Conservation (phyloP, 2,113 vertebrate genomes). For the Leuciscus idus region DNA sequence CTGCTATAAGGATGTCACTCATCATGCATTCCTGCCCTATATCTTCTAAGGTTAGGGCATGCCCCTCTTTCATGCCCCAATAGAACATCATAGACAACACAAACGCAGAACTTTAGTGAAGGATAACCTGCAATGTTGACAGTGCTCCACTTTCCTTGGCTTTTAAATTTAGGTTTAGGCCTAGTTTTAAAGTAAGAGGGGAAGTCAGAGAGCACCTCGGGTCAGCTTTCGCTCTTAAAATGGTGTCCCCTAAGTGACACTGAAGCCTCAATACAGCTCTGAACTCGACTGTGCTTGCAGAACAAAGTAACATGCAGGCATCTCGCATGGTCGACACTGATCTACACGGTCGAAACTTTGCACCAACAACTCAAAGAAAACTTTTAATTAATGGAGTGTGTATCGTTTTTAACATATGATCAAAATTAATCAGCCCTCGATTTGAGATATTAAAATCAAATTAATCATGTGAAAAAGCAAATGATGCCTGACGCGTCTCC, state of each 20-base stretch:
- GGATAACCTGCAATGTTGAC: constrained; percentile 66
- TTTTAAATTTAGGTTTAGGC: constrained; percentile 61
- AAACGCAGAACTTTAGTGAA: constrained; percentile 38
- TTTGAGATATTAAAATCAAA: constrained; percentile 99
- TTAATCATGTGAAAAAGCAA: constrained; percentile 99
- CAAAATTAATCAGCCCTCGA: constrained; percentile 99
- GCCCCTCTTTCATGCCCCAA: constrained; percentile 15
- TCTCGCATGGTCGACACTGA: constrained; percentile 12
- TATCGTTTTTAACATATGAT: constrained; percentile 96
- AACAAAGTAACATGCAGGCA: not conserved
- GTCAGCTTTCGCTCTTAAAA: constrained; percentile 40
- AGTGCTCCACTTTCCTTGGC: constrained; percentile 50
- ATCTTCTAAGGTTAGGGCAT: constrained; percentile 45
- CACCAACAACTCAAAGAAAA: constrained; percentile 49
- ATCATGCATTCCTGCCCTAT: constrained; percentile 62
- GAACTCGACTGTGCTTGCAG: constrained; percentile 35
- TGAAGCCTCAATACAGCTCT: constrained; percentile 47
- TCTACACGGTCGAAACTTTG: constrained; percentile 37
- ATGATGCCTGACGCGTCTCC: constrained; percentile 99
- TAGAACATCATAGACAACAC: constrained; percentile 1
- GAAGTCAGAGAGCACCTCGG: constrained; percentile 17
- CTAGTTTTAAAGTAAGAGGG: not conserved
- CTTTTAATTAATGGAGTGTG: constrained; percentile 81
- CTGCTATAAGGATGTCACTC: constrained; percentile 57
- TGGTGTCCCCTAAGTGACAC: constrained; percentile 46